Conservation (phyloP, 2,888 invertebrate genomes). For the Microchrysa polita region DNA sequence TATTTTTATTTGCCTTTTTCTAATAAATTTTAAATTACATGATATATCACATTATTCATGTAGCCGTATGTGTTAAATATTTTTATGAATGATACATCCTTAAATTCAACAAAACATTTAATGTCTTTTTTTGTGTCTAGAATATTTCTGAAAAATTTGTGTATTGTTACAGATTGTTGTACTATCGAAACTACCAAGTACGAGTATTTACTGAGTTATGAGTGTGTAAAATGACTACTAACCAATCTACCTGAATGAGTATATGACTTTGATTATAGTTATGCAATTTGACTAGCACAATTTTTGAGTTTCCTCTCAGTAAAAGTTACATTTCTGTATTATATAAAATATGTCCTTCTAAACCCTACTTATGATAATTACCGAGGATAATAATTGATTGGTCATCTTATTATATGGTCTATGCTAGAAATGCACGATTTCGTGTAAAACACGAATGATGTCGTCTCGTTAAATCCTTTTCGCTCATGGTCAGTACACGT, state of each 20-base stretch:
- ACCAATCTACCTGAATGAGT: too few relatives aligned
- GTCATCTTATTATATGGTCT: too few relatives aligned
- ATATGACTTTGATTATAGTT: too few relatives aligned
- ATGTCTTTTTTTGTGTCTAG: conserved; percentile 15
- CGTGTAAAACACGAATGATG: conserved; percentile 48
- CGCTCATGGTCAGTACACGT: conserved; percentile 69
- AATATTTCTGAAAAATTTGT: neutral
- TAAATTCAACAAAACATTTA: neutral
- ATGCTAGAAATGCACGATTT: conserved; percentile 45
- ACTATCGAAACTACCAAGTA: neutral
- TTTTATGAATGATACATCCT: conserved; percentile 12
- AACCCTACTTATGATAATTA: neutral
- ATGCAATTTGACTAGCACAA: too few relatives aligned
- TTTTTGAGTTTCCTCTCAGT: too few relatives aligned
- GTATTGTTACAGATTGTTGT: conserved; percentile 13
- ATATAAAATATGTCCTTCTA: neutral
- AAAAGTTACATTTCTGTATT: neutral
- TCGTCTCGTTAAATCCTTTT: conserved; percentile 67
- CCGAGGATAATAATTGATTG: conserved; percentile 11
- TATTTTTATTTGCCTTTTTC: conserved; percentile 15
- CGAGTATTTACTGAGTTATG: too few relatives aligned
- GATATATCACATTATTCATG: conserved; percentile 30
- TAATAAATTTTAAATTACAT: neutral
- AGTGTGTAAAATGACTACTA: neutral
- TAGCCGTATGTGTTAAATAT: neutral